Evolutionary conservation across 2,113 vertebrate genomes (phyloP), one percentile per base, ranked within the genome.

Genomic region (Dasypus novemcinctus): DNA sequence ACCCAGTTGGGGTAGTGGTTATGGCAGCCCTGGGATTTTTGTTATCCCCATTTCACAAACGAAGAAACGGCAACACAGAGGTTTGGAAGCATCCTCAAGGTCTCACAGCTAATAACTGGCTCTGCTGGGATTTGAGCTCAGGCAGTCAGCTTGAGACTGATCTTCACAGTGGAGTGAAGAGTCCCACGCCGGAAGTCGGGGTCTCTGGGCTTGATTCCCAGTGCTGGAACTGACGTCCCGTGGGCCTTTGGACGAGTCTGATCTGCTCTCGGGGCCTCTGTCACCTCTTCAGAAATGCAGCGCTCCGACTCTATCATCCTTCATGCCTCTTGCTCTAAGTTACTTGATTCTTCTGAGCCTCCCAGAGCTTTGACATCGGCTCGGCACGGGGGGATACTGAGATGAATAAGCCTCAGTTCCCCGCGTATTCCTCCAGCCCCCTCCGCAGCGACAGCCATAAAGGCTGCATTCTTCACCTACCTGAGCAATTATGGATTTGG

Each of bases 391-490:
- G n/a, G 52, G 81, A 66, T 1, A 4, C 86, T 57, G 4, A 43
- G 8, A 31, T 61, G 96, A 97, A 96, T 87, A 85, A 87, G 80
- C 86, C 88, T 71, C 5, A 68, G 95, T 75, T 95, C 94, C 68
- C 68, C 61, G 29, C 25, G 46, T 82, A 64, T n/a, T 21, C 25
- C 68, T 13, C 43, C 31, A 7, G 79, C 52, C 80, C 87, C 78
- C 80, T 92, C 59, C 4, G 20, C 10, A 90, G 76, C 86, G 12
- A 12, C 38, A 94, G 98, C 98, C 98, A 98, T 98, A 98, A 98
- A 98, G 96, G 83, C 96, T 85, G 75, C 97, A 98, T 98, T 98
- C 98, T 98, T 98, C 98, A 98, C 98, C 98, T 98, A 98, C 98
- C 97, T 96, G 97, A 96, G 97, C 97, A 98, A 97, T 88, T 93